Evolutionary conservation across 1,140 invertebrate genomes (phyloP), one percentile per base, ranked within the genome.

Genomic region (Penaeus chinensis): DNA sequence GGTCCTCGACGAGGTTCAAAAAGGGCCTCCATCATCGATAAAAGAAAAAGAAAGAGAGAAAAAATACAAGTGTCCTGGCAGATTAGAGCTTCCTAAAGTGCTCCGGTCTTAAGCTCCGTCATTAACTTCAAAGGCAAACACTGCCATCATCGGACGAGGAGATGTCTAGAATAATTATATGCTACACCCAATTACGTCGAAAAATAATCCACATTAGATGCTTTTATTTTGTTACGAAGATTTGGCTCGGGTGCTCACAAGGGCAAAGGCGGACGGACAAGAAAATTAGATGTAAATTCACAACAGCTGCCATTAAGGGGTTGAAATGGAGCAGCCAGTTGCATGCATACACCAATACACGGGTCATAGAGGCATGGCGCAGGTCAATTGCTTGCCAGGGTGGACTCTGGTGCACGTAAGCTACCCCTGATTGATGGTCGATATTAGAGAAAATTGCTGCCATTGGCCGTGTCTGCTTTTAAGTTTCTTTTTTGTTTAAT

Each of bases 281-380:
- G 42, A 63, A 87, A 87, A 87, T 87, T 87, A 87, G 78, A 87
- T 87, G 85, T 87, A 87, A 87, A 87, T 87, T 81, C 61, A 66
- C 24, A 81, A 62, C 85, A 74, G 63, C 78, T 66, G 60, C 63
- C 65, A 87, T 87, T 82, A 87, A 82, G 60, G 85, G 78, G 79
- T 61, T 42, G n/a, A 81, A 87, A 81, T 69, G 85, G 85, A 76
- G 62, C 63, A 60, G 78, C 54, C 47, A 61, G 78, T 82, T 81
- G 85, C 78, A 81, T 87, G 85, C 79, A 62, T 13, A 66, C 24
- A 61, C 66, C 42, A 66, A 71, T 54, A 80, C 65, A 60, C 65
- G 42, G 85, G 66, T n/a, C 54, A 66, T 22, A 32, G 60, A 32
- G 60, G 66, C 1, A 24, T 32, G 54, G 74, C 11, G 37, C 42